Evolutionary conservation across 2,888 invertebrate species (phyloP), one percentile per base, ranked within the genome.

Genomic region (Drosophila fungiperda): DNA sequence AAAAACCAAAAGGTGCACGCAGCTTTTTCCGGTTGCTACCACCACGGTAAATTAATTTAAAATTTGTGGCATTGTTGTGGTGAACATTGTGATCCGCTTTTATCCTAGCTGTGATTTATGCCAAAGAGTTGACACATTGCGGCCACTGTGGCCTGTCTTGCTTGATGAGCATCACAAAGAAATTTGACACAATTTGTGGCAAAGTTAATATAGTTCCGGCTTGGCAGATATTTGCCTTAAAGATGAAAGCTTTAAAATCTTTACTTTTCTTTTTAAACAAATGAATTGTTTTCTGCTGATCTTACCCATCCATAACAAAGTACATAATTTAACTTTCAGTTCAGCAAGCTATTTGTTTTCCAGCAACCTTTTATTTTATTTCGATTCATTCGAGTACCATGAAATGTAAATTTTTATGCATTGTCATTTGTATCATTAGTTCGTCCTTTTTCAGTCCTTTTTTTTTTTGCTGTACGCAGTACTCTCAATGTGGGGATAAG

Each of bases 11-110:
- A 76, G 80, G 68, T 68, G 61, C 66, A 55, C 64, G 70, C 73
- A 60, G 64, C 63, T 53, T 68, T 78, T 82, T 63, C 53, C 59
- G 67, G 68, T 57, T 64, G 73, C 67, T 57, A 62, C 60, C 80
- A 74, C 65, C 60, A 71, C 73, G 84, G 70, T 89, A 89, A 86
- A 89, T 86, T 89, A 89, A 87, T 86, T 86, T 89, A 80, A 82
- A 85, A 87, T 86, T 87, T 87, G 78, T 70, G 69, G 67, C 71
- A 82, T 75, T 74, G 68, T 76, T 87, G 82, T 50, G 87, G 86
- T 53, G 65, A 65, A 64, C 64, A 72, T 78, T 49, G 59, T 69
- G 72, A 54, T 26, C 48, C 55, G 42, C 40, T 38, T 57, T 74
- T 77, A 69, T 68, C 59, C 68, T 54, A 60, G 64, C 49, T 57